Percentiles rank a stretch among this genome's conserved stretches.
Evolutionary conservation across 2,797 vertebrate species (phyloP).

Genomic region (Halcyon badia): DNA sequence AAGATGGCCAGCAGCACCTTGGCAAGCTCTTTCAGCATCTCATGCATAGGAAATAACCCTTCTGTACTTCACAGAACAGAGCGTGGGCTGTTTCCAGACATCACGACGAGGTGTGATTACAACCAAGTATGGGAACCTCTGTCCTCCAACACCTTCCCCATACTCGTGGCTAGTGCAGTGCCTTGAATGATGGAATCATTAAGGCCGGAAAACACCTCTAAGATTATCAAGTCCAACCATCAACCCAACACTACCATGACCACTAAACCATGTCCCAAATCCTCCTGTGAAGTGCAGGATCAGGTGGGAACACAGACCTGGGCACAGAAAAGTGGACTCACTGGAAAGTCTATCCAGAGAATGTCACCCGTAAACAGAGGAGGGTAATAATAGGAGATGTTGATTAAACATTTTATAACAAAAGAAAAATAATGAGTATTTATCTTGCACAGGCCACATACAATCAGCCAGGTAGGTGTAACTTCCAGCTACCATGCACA

Average conservation of each 20-base stretch:
- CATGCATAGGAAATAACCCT: neutral
- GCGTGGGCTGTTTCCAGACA: rapidly evolving
- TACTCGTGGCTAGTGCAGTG: rapidly evolving
- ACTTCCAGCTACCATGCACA: neutral
- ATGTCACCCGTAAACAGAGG: neutral
- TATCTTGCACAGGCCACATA: rapidly evolving
- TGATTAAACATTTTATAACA: neutral
- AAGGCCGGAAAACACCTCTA: no score
- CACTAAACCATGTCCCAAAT: neutral
- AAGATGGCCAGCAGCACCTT: neutral
- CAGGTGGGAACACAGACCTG: neutral
- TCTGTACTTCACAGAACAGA: neutral
- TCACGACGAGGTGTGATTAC: rapidly evolving
- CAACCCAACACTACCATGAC: no score
- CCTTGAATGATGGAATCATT: neutral
- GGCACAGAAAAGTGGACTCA: rapidly evolving
- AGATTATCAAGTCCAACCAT: no score
- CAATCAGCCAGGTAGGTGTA: neutral
- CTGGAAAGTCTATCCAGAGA: neutral
- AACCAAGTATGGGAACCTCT: neutral
- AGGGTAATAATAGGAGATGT: neutral
- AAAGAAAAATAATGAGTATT: neutral
- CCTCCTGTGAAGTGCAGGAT: neutral
- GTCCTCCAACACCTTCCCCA: neutral
- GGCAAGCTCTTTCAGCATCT: neutral